Evolutionary conservation across 2,888 invertebrate genomes (phyloP), one percentile per base, ranked within the genome.

Genomic region (Macrophya annulata): DNA sequence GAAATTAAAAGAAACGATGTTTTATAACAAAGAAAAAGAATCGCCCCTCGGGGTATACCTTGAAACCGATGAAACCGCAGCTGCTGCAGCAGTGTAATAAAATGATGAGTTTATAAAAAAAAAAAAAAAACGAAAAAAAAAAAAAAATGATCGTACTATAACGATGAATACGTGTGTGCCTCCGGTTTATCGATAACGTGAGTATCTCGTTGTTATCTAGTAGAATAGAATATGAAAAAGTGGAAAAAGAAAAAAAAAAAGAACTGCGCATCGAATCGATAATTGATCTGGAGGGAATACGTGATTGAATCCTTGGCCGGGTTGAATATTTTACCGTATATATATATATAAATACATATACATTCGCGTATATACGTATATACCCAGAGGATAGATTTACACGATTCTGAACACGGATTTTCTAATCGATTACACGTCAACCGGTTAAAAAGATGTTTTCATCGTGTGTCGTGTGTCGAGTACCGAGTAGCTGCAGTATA

Each of bases 201-300:
- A 43, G 62, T 71, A 37, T 37, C 40, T 43, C 17, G 40, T 40
- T 71, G 40, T 37, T 40, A n/a, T 37, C 37, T 71, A 31, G 71
- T 15, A 37, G 12, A n/a, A 43, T n/a, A 45, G 10, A 37, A 68
- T 8, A 31, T 8, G n/a, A 37, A 17, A 37, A 37, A 37, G 25
- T 6, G 8, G 12, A 10, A n/a, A 43, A n/a, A 12, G 51, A 76
- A 8, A 51, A 21, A 15, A 15, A 51, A 48, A 51, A 25, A 51
- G 62, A 43, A 59, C 21, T 4, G 12, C 8, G 40, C 43, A 62
- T 77, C 25, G 81, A 62, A 81, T 59, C 81, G 81, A 81, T 81
- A 81, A 81, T 81, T 81, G 81, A 81, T 81, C 81, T 51, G 25
- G n/a, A 40, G 81, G 81, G 81, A 81, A 62, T 81, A 62, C 62